Evolutionary conservation across 2,797 vertebrate genomes (phyloP), one percentile per base, ranked within the genome.

Genomic region (Lemur catta): DNA sequence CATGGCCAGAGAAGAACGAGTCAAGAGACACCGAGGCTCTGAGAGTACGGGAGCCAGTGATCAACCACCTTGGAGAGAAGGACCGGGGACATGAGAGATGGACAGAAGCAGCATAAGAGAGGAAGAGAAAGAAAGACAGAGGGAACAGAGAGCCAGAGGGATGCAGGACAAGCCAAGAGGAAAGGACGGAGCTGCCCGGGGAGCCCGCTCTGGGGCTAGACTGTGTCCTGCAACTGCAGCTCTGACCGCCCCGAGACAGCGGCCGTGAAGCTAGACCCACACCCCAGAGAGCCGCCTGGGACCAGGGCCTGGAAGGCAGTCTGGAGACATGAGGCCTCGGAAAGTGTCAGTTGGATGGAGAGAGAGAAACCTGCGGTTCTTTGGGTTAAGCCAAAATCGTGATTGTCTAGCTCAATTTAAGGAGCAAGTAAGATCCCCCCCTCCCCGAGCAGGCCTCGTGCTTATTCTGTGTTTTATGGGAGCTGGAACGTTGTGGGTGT

Each of bases 401-500:
- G 38, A 79, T 55, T 61, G 91, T 74, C 94, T 35, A 28, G 79
- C 92, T 96, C 82, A 26, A 35, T 94, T 94, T 96, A 71, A 59
- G 79, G 72, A 75, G 72, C 0, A 0, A 35, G 74, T 0, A 1
- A 69, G 82, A 82, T 48, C 59, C 24, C 57, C 72, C 55, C n/a
- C 59, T 24, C 57, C 72, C 28, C 15, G 52, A 22, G 48, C 38
- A 30, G 82, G 59, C 92, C n/a, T 38, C 11, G 1, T 26, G 75
- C 26, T 28, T 22, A 22, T 30, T 76, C 84, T 76, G 43, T 24
- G 86, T 65, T 97, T 93, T 48, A 65, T 43, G 90, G 92, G 75
- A 61, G 71, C 82, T 84, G 84, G 92, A 91, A 78, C 43, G 1
- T 52, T 79, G 96, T 24, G 97, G 69, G 89, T 91, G 91, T 94